Base-by-base conservation (phyloP, 2,113 vertebrate genomes). In the Mustelus asterias region DNA sequence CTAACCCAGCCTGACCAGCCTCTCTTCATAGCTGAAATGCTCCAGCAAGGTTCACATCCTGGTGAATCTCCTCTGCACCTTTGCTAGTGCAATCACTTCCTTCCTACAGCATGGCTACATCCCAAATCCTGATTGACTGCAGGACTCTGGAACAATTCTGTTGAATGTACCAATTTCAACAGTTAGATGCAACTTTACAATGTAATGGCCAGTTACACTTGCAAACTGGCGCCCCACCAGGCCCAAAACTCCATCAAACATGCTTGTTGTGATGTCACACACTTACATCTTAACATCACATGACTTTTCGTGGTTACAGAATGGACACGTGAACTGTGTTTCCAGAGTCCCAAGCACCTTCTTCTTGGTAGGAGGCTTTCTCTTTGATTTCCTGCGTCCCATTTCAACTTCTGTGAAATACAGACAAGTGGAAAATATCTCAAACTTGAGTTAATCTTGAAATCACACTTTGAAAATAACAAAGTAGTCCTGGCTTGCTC, bases 261-360 rank as follows among this genome's bases (percentile, higher is more conserved):
- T 70, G 69, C 65, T 13, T 41, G 72, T 20, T 6, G 37, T 48
- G 37, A 18, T 37, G 16, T 60, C 41, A 22, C 33, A 96, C 6
- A 76, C 97, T 97, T 96, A 99, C 99, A 99, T 99, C 97, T 99
- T 99, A 95, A 99, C 99, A 0, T 99, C 99, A 69, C 99, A 99
- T 33, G 99, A 99, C 95, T 99, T 99, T 97, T 99, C 98, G 20
- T 99, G 98, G 97, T 99, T 99, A 96, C 98, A 99, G 97, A 99
- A 99, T 0, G 98, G 98, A 95, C 98, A 99, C 0, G 98, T 99
- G 96, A 99, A 99, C 97, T 99, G 98, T 22, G 98, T 98, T 97
- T 99, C 98, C 96, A 99, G 96, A 96, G 98, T 98, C 14, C 98
- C 98, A 0, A 98, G 98, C 98, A 99, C 98, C 96, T 98, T 99